phyloP scores from a whole-genome alignment of 2,888 invertebrate species.

The Morpho helenor region DNA sequence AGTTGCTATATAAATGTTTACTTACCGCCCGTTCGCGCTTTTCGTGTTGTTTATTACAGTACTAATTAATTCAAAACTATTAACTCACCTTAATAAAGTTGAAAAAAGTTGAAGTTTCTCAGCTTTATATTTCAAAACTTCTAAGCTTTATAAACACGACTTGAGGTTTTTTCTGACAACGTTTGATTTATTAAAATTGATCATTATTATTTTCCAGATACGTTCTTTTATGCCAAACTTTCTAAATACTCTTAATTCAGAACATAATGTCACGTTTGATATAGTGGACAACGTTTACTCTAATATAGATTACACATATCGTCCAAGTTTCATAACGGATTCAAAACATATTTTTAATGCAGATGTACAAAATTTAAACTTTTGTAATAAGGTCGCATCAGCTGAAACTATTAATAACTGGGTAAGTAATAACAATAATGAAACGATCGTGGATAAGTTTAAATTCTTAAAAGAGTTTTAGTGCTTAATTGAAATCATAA shows the following conservation, averaged over 20 bases:
- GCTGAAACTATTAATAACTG: not conserved
- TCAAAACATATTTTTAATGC: not conserved
- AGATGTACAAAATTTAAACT: not conserved
- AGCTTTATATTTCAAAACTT: too few species aligned
- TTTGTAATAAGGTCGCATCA: not conserved
- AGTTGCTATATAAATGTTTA: too few species aligned
- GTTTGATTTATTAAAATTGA: too few species aligned
- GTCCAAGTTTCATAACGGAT: not conserved
- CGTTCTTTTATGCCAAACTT: not conserved
- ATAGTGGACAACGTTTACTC: not conserved
- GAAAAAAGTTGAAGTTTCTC: too few species aligned
- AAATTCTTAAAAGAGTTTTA: not conserved
- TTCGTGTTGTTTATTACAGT: too few species aligned
- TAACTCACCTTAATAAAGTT: too few species aligned
- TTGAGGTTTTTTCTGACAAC: too few species aligned
- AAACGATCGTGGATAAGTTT: not conserved
- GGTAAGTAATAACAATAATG: not conserved
- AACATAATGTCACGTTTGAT: not conserved
- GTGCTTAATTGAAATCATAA: too few species aligned
- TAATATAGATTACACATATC: not conserved
- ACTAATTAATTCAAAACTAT: too few species aligned
- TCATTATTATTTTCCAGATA: constrained; percentile 10
- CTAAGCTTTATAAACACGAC: too few species aligned
- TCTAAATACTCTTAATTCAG: not conserved
- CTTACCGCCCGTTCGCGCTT: too few species aligned